Evolutionary conservation across 1,140 invertebrate species (phyloP).

Genomic region (Frieseomelitta varia): DNA sequence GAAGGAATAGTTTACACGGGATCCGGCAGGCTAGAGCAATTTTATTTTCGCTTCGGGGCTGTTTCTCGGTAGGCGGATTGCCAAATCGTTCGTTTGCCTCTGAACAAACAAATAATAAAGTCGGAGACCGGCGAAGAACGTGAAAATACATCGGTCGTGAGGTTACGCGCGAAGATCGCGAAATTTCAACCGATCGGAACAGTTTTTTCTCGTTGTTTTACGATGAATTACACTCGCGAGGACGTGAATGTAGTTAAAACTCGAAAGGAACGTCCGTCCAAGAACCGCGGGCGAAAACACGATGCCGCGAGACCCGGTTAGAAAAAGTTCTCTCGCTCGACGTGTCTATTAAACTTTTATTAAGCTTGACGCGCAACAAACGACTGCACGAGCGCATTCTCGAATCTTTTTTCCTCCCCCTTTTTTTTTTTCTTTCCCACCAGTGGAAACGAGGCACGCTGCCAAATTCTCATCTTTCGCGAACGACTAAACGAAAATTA

Average conservation of each 20-base stretch:
- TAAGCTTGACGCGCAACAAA: not conserved
- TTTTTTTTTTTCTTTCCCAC: not conserved
- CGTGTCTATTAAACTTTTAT: slow-evolving; percentile 5
- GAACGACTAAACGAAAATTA: not conserved
- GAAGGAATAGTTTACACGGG: not conserved
- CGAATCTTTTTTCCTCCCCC: not conserved
- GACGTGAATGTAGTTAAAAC: not conserved
- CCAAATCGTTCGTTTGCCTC: not conserved
- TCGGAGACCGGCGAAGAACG: not conserved
- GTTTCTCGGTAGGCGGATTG: not conserved
- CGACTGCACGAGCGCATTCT: not conserved
- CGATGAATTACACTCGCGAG: not conserved
- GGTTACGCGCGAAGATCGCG: not conserved
- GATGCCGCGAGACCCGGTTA: not conserved
- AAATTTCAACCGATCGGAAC: not conserved
- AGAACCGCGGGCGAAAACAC: not conserved
- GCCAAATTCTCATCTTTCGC: not conserved
- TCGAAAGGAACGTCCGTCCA: not conserved
- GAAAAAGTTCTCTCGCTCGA: not conserved
- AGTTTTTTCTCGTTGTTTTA: not conserved
- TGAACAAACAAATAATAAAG: slow-evolving; percentile 16
- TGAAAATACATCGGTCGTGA: not conserved
- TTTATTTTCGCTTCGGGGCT: slow-evolving; percentile 6
- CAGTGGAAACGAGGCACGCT: not conserved
- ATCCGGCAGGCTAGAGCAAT: not conserved